phyloP scores from a whole-genome alignment of 2,113 vertebrate species.

The Delphinus delphis region DNA sequence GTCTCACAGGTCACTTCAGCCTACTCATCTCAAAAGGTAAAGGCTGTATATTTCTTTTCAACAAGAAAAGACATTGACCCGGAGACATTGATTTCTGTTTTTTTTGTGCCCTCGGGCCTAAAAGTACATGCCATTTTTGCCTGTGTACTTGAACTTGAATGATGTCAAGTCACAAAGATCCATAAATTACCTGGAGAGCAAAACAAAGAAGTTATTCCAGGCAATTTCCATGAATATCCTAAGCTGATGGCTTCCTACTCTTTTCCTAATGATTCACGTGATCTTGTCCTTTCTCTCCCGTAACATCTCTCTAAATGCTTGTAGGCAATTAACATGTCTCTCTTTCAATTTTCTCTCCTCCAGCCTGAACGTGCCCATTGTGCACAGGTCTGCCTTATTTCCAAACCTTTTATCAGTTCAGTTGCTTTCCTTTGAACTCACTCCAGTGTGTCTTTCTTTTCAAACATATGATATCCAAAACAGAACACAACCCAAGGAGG shows the following conservation, averaged over 20 bases:
- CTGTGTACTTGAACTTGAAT: conserved; percentile 61
- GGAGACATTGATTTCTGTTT: conserved; percentile 60
- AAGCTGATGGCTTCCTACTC: not conserved
- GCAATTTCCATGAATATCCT: not conserved
- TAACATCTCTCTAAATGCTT: conserved; percentile 45
- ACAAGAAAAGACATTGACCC: conserved; percentile 25
- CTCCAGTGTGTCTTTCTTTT: conserved; percentile 66
- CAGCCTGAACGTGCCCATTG: conserved; percentile 45
- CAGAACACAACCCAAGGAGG: conserved; percentile 43
- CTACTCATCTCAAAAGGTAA: conserved; percentile 25
- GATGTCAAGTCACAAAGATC: conserved; percentile 40
- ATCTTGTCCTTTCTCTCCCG: not conserved
- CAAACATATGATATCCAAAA: conserved; percentile 36
- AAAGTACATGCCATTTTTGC: conserved; percentile 49
- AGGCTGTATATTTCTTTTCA: conserved; percentile 56
- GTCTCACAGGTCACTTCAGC: not conserved
- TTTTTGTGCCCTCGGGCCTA: conserved; percentile 34
- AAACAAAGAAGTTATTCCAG: conserved; percentile 39
- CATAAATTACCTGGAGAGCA: conserved; percentile 51
- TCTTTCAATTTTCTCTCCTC: conserved; percentile 33
- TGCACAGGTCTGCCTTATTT: conserved; percentile 66
- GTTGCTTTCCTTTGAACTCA: conserved; percentile 71
- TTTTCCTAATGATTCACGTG: conserved; percentile 41
- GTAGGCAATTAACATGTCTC: conserved; percentile 21
- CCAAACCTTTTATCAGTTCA: conserved; percentile 71